phyloP scores from a whole-genome alignment of 2,113 vertebrate species.

The Dipodomys ordii region DNA sequence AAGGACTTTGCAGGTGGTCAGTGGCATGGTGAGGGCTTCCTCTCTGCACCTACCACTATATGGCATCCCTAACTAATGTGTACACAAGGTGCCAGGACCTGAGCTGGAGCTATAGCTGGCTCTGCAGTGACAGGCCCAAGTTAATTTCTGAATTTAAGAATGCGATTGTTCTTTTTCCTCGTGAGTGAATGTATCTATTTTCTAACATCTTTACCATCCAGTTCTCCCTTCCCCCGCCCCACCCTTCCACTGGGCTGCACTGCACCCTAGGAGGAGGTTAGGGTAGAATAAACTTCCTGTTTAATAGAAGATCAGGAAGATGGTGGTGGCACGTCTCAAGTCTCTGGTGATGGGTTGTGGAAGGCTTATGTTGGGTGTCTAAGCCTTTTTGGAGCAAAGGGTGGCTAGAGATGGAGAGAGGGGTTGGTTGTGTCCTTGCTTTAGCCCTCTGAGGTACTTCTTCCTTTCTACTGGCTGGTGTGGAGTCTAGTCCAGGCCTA shows the following conservation, averaged over 20 bases:
- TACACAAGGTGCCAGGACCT: rapidly evolving
- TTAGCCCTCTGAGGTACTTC: too few species aligned
- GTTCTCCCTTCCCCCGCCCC: not conserved
- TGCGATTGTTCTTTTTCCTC: not conserved
- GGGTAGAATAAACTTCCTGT: not conserved
- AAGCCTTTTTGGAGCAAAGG: not conserved
- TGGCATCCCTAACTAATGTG: not conserved
- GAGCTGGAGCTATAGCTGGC: not conserved
- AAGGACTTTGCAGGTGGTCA: rapidly evolving
- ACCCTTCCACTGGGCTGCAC: too few species aligned
- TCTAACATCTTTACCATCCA: not conserved
- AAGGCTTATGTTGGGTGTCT: not conserved
- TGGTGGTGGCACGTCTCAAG: not conserved
- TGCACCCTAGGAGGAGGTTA: not conserved
- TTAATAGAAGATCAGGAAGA: not conserved
- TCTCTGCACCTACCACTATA: not conserved
- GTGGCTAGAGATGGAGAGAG: not conserved
- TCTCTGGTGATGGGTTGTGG: rapidly evolving
- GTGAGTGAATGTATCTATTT: not conserved
- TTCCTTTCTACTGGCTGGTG: not conserved
- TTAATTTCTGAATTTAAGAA: slow-evolving; percentile 31
- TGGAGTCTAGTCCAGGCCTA: not conserved
- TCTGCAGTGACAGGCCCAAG: not conserved
- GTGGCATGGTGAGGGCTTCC: rapidly evolving
- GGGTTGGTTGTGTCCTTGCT: not conserved